Conservation (phyloP, 2,888 invertebrate genomes). For the Fissipunctia ypsillon region DNA sequence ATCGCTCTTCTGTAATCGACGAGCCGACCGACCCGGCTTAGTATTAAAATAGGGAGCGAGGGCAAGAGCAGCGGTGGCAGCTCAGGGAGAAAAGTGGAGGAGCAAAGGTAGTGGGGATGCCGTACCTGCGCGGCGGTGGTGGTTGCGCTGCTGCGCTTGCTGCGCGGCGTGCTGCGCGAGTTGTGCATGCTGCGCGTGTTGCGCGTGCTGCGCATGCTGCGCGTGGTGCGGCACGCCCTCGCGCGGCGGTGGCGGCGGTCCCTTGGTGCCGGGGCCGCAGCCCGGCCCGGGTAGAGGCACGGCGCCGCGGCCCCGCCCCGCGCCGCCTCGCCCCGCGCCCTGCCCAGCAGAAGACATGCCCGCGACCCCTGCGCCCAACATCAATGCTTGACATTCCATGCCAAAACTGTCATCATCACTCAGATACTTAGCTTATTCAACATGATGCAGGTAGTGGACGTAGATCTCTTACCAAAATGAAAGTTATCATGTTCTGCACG, state of each 20-base stretch:
- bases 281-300: conserved; percentile 74
- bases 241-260: conserved; percentile 63
- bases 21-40: conserved; percentile 71
- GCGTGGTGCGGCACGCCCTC: conserved; percentile 66
- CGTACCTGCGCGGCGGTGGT: conserved; percentile 88
- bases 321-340: conserved; percentile 73
- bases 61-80: conserved; percentile 62
- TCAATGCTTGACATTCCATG: conserved; percentile 41
- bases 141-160: conserved; percentile 81
- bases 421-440: not conserved
- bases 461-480: not conserved
- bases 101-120: conserved; percentile 48
- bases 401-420: conserved; percentile 5
- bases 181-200: conserved; percentile 70
- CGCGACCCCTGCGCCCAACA: conserved; percentile 68
- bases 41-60: conserved; percentile 68
- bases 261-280: conserved; percentile 64
- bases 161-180: conserved; percentile 65
- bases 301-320: conserved; percentile 72
- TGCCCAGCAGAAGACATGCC: conserved; percentile 72
- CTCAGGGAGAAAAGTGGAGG: conserved; percentile 54
- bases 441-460: not conserved
- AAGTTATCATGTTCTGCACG: not conserved
- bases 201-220: conserved; percentile 71
- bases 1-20: conserved; percentile 58